phyloP scores from a whole-genome alignment of 2,888 invertebrate species.

The Spatulosminthurus flaviceps region DNA sequence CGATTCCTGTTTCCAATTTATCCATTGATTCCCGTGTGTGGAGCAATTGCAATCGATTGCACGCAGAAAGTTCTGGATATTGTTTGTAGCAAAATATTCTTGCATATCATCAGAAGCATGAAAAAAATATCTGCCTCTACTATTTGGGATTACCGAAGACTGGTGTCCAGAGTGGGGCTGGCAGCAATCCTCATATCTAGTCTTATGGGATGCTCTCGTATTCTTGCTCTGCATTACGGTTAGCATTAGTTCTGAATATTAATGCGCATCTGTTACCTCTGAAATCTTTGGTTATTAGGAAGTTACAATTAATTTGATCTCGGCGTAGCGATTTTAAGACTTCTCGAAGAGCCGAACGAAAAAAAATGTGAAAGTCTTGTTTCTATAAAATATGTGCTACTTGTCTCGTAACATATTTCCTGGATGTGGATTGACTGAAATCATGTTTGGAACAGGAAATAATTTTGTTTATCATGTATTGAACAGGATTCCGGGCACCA shows the following conservation, averaged over 20 bases:
- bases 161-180: constrained; percentile 53
- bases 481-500: constrained; percentile 86
- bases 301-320: too few relatives aligned
- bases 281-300: too few relatives aligned
- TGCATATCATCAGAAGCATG: constrained; percentile 52
- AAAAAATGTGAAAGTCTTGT: too few relatives aligned
- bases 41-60: constrained; percentile 80
- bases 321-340: too few relatives aligned
- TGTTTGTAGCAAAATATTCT: constrained; percentile 53
- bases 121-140: constrained; percentile 48
- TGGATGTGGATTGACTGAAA: too few relatives aligned
- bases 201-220: constrained; percentile 70
- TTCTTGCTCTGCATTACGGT: constrained; percentile 73
- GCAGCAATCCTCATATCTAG: constrained; percentile 64
- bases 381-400: too few relatives aligned
- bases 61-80: constrained; percentile 75
- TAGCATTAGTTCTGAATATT: constrained; percentile 51
- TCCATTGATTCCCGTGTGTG: constrained; percentile 85
- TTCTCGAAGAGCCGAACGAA: too few relatives aligned
- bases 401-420: too few relatives aligned
- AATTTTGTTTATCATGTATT: constrained; percentile 52
- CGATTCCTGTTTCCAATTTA: constrained; percentile 95
- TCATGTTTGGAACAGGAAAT: too few relatives aligned
- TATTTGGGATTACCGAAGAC: constrained; percentile 52
- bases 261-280: too few relatives aligned